These are phyloP conservation scores for Aselliscus stoliczkanus DNA, from an alignment of 2,797 vertebrate genomes.

Conservation along the genomic window DNA sequence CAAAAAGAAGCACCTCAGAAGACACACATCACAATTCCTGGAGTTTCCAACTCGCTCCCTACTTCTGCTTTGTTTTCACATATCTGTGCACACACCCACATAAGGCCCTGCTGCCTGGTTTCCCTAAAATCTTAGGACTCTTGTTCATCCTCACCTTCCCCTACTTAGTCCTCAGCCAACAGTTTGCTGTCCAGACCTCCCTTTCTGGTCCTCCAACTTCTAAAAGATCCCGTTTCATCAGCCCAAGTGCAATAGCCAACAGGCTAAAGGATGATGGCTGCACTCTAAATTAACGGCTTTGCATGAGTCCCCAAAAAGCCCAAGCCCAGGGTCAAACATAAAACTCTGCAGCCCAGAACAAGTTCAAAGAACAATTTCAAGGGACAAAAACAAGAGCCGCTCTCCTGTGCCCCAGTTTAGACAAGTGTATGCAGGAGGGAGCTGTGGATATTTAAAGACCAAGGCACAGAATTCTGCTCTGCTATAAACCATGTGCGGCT, in stretches of 20 bases:
- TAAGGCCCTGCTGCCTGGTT: neutral
- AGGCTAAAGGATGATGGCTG: neutral
- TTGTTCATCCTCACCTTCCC: neutral
- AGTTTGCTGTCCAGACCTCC: neutral
- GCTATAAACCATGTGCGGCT: neutral
- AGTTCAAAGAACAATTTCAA: neutral
- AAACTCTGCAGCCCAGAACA: neutral
- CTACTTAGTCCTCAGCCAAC: neutral
- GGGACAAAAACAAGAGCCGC: neutral
- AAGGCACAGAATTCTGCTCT: neutral
- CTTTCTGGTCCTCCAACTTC: neutral
- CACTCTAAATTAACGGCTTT: neutral
- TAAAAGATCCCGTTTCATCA: neutral
- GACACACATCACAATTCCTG: neutral
- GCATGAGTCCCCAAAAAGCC: neutral
- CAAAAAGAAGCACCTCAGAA: neutral
- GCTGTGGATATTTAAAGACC: neutral
- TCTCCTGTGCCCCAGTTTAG: neutral
- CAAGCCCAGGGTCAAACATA: neutral
- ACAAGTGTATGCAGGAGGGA: neutral
- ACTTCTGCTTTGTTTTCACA: neutral
- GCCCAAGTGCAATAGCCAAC: neutral
- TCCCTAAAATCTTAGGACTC: neutral
- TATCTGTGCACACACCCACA: accelerated
- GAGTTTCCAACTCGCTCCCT: neutral